Evolutionary conservation across 2,113 vertebrate genomes (phyloP).

Genomic region (Pangasianodon hypophthalmus): DNA sequence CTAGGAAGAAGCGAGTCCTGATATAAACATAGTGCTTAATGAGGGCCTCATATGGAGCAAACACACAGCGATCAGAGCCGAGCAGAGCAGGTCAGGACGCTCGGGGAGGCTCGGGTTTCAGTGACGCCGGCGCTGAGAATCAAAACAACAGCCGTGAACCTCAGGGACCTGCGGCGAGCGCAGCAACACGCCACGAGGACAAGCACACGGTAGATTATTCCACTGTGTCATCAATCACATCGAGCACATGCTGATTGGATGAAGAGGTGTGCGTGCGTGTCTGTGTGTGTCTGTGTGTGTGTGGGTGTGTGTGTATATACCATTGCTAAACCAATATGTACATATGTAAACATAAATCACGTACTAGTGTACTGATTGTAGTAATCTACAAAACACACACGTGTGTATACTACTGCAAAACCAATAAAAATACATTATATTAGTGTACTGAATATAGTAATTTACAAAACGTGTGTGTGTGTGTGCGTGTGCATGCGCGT

Average conservation of each 20-base stretch:
- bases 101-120: conserved; percentile 63
- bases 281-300: conserved; percentile 17
- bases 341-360: too few relatives aligned
- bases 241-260: background rate
- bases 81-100: conserved; percentile 22
- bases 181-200: background rate
- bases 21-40: conserved; percentile 6
- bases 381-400: too few relatives aligned
- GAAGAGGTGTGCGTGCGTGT: conserved; percentile 23
- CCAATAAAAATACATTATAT: too few relatives aligned
- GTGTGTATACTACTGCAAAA: too few relatives aligned
- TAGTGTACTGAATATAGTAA: too few relatives aligned
- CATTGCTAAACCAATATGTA: too few relatives aligned
- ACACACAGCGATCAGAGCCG: conserved; percentile 4
- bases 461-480: too few relatives aligned
- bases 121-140: conserved; percentile 35
- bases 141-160: conserved; percentile 42
- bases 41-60: conserved; percentile 21
- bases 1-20: background rate
- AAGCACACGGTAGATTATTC: conserved; percentile 19
- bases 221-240: conserved; percentile 17
- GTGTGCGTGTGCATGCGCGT: too few relatives aligned
- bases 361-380: too few relatives aligned
- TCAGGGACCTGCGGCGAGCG: conserved; percentile 15
- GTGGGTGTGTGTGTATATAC: too few relatives aligned